Base-by-base conservation (phyloP, 2,888 invertebrate genomes). In the Nomada ferruginata region DNA sequence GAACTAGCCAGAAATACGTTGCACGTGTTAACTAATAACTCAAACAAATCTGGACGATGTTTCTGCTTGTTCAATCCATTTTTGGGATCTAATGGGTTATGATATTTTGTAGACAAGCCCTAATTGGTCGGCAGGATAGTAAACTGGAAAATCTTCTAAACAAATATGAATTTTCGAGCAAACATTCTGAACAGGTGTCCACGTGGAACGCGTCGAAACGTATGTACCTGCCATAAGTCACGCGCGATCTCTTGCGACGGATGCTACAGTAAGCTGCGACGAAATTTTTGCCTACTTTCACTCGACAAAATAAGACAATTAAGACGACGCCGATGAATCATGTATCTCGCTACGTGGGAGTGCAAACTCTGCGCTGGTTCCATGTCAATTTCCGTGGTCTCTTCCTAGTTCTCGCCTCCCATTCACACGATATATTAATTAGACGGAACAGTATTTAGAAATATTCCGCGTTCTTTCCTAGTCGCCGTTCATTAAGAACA, bases 361-460 rank as follows among this genome's bases (percentile, higher is more conserved):
- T 85, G 86, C 74, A 81, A 79, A 77, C 77, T 72, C 63, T 44
- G 65, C 78, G 70, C 75, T 66, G 88, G 81, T 76, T 88, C 88
- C 88, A 88, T 88, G 88, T 79, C 83, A 87, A 88, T 88, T 88
- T 88, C 87, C 86, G 82, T 52, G 77, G n/a, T 59, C 81, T 83
- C 87, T 87, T 87, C 87, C 87, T 85, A 85, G 85, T 81, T 75
- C 84, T 84, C 76, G 76, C 79, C 80, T 77, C 73, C 83, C 64
- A 82, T 87, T 87, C 87, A 80, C 87, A 87, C 87, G 87, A 84
- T 75, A 71, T 87, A 87, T 87, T 87, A 79, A 87, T 87, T 87
- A 79, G 72, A 57, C 70, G 72, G 47, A 60, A 69, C 76, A 63
- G 59, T 69, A 36, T 80, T 76, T 71, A 72, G 72, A 73, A 68